phyloP scores from a whole-genome alignment of 2,797 vertebrate genomes.

The Sciurus vulgaris region DNA sequence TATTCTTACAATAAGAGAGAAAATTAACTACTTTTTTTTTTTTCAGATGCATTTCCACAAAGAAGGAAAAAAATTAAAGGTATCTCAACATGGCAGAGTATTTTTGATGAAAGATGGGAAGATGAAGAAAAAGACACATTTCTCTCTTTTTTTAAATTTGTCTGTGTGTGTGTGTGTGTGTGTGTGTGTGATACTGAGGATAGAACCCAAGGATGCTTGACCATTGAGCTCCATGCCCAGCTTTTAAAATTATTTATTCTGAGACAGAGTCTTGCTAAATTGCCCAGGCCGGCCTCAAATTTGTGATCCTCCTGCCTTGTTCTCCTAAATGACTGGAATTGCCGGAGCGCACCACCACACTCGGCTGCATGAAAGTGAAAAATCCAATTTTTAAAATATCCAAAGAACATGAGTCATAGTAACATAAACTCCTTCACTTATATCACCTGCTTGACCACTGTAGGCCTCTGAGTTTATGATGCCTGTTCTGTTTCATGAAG shows the following conservation, averaged over 20 bases:
- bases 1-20: conserved; percentile 44
- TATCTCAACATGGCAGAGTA: conserved; percentile 20
- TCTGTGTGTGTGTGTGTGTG: too few species aligned
- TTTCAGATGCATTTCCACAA: conserved; percentile 17
- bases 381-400: conserved; percentile 55
- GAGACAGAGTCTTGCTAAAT: too few species aligned
- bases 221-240: too few species aligned
- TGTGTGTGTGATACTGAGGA: too few species aligned
- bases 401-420: conserved; percentile 30
- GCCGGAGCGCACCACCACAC: too few species aligned
- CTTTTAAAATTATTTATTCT: too few species aligned
- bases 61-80: conserved; percentile 47
- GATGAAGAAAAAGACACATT: neutral
- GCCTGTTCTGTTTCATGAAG: conserved; percentile 45
- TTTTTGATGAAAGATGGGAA: conserved; percentile 32
- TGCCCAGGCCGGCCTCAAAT: too few species aligned
- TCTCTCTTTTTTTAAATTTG: neutral
- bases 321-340: too few species aligned
- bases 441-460: neutral
- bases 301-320: too few species aligned
- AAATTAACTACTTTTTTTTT: neutral
- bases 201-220: too few species aligned
- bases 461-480: conserved; percentile 8
- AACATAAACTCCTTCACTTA: conserved; percentile 26
- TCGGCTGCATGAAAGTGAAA: neutral